phyloP scores from a whole-genome alignment of 2,113 vertebrate species.

The Sprattus sprattus region DNA sequence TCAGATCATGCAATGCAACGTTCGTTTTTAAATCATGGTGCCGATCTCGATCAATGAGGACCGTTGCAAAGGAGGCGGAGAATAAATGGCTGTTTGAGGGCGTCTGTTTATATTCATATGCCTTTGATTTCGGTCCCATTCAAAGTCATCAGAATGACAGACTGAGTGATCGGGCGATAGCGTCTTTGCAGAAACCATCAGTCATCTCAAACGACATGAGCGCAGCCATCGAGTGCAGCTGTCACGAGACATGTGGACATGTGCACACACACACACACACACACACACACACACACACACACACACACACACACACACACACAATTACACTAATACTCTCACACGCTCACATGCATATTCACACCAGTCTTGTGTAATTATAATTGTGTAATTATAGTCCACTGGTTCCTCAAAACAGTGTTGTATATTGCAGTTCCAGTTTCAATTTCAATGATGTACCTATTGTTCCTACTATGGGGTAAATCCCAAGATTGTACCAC shows the following conservation, averaged over 20 bases:
- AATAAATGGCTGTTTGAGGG: constrained; percentile 53
- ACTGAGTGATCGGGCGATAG: constrained; percentile 48
- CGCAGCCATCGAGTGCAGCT: neutral
- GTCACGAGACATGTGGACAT: neutral
- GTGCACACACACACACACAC: neutral
- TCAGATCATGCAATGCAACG: constrained; percentile 53
- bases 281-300: neutral
- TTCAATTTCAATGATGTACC: neutral
- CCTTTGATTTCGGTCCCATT: constrained; percentile 46
- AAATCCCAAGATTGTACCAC: neutral
- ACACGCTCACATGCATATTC: neutral
- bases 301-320: neutral
- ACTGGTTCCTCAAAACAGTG: neutral
- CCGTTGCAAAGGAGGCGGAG: constrained; percentile 44
- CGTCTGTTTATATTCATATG: constrained; percentile 60
- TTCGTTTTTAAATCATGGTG: constrained; percentile 58
- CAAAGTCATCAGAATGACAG: constrained; percentile 59
- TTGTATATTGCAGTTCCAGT: neutral
- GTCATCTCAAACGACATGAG: constrained; percentile 61
- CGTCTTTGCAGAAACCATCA: constrained; percentile 45
- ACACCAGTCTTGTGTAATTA: neutral
- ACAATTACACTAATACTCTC: neutral
- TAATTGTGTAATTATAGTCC: neutral
- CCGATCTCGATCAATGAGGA: constrained; percentile 46
- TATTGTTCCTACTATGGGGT: neutral